phyloP scores from a whole-genome alignment of 2,888 invertebrate species.

The Mylabris sibirica region DNA sequence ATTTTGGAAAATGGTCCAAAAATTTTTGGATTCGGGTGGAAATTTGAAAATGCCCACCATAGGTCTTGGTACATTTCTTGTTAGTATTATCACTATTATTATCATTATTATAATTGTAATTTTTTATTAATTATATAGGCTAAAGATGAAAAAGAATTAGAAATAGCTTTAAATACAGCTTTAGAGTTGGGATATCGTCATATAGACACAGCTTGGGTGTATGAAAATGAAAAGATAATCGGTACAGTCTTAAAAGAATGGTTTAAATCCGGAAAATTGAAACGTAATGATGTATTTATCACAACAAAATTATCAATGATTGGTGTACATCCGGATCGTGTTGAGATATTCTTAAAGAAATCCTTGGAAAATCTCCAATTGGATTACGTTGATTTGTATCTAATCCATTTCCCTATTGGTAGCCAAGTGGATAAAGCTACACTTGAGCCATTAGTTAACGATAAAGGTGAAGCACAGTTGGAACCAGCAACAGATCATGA shows the following conservation, averaged over 20 bases:
- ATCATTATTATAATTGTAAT: background rate
- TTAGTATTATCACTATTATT: conserved; percentile 57
- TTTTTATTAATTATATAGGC: conserved; percentile 62
- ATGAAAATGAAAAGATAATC: conserved; percentile 76
- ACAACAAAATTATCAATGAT: conserved; percentile 78
- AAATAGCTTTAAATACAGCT: conserved; percentile 71
- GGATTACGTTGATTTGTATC: conserved; percentile 80
- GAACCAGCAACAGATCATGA: conserved; percentile 72
- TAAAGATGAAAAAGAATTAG: conserved; percentile 68
- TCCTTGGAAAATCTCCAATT: conserved; percentile 75
- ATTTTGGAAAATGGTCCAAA: conserved; percentile 16
- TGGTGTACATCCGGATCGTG: conserved; percentile 67
- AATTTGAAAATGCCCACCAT: conserved; percentile 58
- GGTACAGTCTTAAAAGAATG: conserved; percentile 76
- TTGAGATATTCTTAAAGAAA: conserved; percentile 69
- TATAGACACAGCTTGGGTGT: conserved; percentile 79
- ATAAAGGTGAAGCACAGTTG: conserved; percentile 67
- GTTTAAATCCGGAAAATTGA: conserved; percentile 71
- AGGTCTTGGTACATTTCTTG: conserved; percentile 84
- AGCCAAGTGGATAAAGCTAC: conserved; percentile 66
- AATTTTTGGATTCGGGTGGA: conserved; percentile 25
- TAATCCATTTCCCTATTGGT: conserved; percentile 78
- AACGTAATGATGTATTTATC: conserved; percentile 78
- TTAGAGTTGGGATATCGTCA: conserved; percentile 80
- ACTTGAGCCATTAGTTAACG: conserved; percentile 56